Base-by-base conservation (phyloP, 2,113 vertebrate genomes). In the Phalacrocorax pelagicus region DNA sequence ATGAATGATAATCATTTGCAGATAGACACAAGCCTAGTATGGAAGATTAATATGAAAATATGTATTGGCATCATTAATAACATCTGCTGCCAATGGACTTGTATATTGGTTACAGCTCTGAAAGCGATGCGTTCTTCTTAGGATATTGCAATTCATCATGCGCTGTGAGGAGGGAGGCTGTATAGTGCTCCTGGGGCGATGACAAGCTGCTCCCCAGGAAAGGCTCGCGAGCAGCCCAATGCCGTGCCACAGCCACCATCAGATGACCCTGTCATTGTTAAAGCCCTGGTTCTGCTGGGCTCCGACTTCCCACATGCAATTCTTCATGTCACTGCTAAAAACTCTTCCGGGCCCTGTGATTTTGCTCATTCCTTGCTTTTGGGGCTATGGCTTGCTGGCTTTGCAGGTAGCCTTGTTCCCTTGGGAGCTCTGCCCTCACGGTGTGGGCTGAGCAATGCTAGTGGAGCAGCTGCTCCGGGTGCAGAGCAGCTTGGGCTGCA, bases 1-100 rank as follows among this genome's bases (percentile, higher is more conserved):
- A 97, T 95, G 92, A 97, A 97, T 97, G 93, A 97, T 97, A 96
- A 96, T 93, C 91, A 96, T 97, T 97, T 98, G 90, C 96, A 95
- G 97, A 97, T 95, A 94, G 95, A 97, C 96, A 96, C 89, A 38
- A 95, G 90, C 95, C 94, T 93, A 83, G 87, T 65, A 93, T 93
- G 88, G 94, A 95, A 95, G 96, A 96, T 97, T 97, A 96, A 97
- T 96, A 97, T 84, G 81, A 92, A 97, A 97, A 97, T 95, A 96
- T 94, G 96, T 95, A 95, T 96, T 96, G 96, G 94, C 88, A 96
- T 96, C 94, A 94, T 98, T 97, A 97, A 97, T 97, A 97, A 97
- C 94, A 93, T 90, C 95, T 93, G 95, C 93, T 96, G 97, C 96
- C 96, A 94, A 95, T 95, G 92, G 92, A 80, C 83, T 92, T 77